phyloP scores from a whole-genome alignment of 2,888 invertebrate genomes.

The Druceiella hillmani region DNA sequence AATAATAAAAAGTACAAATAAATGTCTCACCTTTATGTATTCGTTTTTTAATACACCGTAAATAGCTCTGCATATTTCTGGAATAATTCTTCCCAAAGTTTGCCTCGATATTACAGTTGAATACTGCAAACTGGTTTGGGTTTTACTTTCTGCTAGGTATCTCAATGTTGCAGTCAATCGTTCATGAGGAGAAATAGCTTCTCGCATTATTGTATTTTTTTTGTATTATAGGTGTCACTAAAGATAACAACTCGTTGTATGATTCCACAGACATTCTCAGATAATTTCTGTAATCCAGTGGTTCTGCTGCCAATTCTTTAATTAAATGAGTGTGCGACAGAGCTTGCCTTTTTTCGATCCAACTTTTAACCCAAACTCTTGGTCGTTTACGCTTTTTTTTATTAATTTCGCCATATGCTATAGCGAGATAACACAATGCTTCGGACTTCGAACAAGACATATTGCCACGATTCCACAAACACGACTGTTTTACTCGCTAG shows the following conservation, averaged over 20 bases:
- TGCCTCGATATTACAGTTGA: background rate
- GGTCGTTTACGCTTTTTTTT: constrained; percentile 6
- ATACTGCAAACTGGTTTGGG: too few species aligned
- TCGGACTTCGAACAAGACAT: constrained; percentile 4
- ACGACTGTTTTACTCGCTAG: constrained; percentile 6
- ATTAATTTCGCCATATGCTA: constrained; percentile 4
- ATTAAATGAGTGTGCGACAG: constrained; percentile 5
- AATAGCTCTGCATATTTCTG: constrained; percentile 7
- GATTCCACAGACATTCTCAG: too few species aligned
- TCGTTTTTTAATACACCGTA: constrained; percentile 5
- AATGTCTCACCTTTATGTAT: background rate
- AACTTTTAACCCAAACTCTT: constrained; percentile 8
- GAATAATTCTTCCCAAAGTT: constrained; percentile 3
- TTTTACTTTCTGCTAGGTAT: too few species aligned
- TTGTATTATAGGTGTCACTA: too few species aligned
- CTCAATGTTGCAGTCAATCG: too few species aligned
- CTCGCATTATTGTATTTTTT: too few species aligned
- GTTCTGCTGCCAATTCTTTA: too few species aligned
- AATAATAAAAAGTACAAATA: background rate
- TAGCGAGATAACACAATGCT: constrained; percentile 5
- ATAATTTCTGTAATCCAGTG: too few species aligned
- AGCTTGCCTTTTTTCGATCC: constrained; percentile 5
- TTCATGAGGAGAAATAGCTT: too few species aligned
- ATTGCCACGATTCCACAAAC: background rate
- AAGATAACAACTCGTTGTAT: too few species aligned